phyloP scores from a whole-genome alignment of 2,888 invertebrate species.

The Gnatocerus cornutus region DNA sequence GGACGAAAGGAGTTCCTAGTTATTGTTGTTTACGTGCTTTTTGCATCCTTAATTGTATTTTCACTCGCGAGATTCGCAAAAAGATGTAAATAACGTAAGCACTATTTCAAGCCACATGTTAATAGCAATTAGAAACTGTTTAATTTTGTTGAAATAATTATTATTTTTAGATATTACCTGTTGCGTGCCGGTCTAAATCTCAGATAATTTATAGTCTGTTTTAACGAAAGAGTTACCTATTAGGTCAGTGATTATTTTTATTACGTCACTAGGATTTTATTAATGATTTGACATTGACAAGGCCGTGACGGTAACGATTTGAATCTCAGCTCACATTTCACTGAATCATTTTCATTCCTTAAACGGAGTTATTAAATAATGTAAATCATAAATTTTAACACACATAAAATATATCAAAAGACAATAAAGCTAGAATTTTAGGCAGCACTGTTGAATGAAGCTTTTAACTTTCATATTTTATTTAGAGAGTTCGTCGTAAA shows the following conservation, averaged over 20 bases:
- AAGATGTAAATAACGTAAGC: conserved; percentile 36
- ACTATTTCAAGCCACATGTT: conserved; percentile 34
- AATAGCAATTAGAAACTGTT: conserved; percentile 43
- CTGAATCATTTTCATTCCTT: conserved; percentile 19
- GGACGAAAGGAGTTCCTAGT: conserved; percentile 33
- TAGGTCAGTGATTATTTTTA: conserved; percentile 32
- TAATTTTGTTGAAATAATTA: conserved; percentile 47
- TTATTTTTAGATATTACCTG: conserved; percentile 48
- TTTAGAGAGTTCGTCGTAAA: conserved; percentile 31
- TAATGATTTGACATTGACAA: conserved; percentile 32
- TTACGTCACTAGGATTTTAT: conserved; percentile 15
- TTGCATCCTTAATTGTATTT: conserved; percentile 29
- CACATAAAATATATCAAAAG: conserved; percentile 40
- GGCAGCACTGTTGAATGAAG: conserved; percentile 35
- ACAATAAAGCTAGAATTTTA: conserved; percentile 45
- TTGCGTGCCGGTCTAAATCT: conserved; percentile 36
- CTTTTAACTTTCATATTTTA: conserved; percentile 44
- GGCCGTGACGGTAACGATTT: conserved; percentile 28
- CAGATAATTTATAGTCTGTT: conserved; percentile 33
- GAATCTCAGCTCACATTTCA: not conserved
- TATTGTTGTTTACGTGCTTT: conserved; percentile 38
- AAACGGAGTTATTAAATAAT: conserved; percentile 36
- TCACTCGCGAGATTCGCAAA: conserved; percentile 1
- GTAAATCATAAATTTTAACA: conserved; percentile 32
- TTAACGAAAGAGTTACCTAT: conserved; percentile 10